Percentiles rank a stretch among this genome's conserved stretches.
phyloP scores from a whole-genome alignment of 2,888 invertebrate genomes.

The Nemotelus pantherinus region DNA sequence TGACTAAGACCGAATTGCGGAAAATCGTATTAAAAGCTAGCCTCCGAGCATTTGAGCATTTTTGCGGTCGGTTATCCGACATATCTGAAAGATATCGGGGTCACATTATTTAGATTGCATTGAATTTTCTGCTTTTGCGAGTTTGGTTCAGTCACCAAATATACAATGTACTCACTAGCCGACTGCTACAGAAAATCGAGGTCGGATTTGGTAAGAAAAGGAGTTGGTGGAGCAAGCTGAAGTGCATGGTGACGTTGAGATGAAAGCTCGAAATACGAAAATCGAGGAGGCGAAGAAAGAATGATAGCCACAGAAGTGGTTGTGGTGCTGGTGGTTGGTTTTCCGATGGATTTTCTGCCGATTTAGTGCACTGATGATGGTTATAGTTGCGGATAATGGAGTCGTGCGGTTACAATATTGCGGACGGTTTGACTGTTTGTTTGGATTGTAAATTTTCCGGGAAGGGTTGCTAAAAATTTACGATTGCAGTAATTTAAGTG shows the following conservation, averaged over 20 bases:
- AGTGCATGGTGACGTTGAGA: background rate
- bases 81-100: constrained; percentile 18
- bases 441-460: background rate
- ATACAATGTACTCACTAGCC: no score
- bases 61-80: constrained; percentile 29
- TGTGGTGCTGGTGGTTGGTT: background rate
- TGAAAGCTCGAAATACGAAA: background rate
- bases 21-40: background rate
- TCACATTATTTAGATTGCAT: constrained; percentile 40
- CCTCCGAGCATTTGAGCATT: constrained; percentile 6
- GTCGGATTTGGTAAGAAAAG: no score
- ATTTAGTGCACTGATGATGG: constrained; percentile 16
- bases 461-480: background rate
- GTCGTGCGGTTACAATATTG: background rate
- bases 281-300: background rate
- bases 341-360: constrained; percentile 11
- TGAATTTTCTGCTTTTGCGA: constrained; percentile 35
- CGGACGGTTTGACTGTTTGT: background rate
- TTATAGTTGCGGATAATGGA: constrained; percentile 11
- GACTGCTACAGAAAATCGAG: no score
- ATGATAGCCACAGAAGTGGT: background rate
- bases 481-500: no score
- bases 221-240: background rate
- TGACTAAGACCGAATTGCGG: constrained; percentile 13
- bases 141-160: no score